Percentiles rank a stretch among this genome's conserved stretches.
Evolutionary conservation across 2,113 vertebrate species (phyloP).

Genomic region (Megaptera novaeangliae): DNA sequence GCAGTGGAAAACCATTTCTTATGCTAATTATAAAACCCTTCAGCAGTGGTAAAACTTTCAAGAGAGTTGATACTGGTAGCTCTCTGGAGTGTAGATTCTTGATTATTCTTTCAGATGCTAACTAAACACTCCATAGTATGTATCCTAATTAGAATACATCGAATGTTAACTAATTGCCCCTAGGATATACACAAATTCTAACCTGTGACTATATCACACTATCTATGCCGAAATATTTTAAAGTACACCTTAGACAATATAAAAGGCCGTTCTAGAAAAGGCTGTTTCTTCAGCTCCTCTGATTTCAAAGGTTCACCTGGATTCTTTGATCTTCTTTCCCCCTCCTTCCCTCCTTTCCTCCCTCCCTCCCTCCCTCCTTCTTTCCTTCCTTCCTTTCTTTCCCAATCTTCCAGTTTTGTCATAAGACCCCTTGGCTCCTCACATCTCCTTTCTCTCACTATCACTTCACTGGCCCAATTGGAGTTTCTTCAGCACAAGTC

Average conservation of each 20-base stretch:
- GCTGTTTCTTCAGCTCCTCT: not conserved
- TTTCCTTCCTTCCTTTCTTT: too few relatives aligned
- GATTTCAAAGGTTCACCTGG: not conserved
- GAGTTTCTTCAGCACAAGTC: not conserved
- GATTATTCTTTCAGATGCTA: not conserved
- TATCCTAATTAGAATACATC: not conserved
- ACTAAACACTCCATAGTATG: not conserved
- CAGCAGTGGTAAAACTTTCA: not conserved
- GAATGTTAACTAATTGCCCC: not conserved
- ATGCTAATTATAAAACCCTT: not conserved
- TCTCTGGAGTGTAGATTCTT: not conserved
- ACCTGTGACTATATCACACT: not conserved
- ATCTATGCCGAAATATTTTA: not conserved
- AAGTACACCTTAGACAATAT: not conserved
- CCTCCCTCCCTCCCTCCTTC: too few relatives aligned
- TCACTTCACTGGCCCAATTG: not conserved
- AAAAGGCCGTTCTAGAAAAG: not conserved
- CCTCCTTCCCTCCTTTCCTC: too few relatives aligned
- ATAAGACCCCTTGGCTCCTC: not conserved
- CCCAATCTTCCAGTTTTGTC: not conserved
- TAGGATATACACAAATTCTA: not conserved
- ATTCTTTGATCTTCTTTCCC: not conserved
- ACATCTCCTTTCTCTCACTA: not conserved
- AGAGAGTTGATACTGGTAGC: not conserved
- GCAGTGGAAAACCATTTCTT: not conserved